These are phyloP conservation scores for Aleiodes testaceus DNA, from an alignment of 2,888 invertebrate species.

Conservation along the genomic window DNA sequence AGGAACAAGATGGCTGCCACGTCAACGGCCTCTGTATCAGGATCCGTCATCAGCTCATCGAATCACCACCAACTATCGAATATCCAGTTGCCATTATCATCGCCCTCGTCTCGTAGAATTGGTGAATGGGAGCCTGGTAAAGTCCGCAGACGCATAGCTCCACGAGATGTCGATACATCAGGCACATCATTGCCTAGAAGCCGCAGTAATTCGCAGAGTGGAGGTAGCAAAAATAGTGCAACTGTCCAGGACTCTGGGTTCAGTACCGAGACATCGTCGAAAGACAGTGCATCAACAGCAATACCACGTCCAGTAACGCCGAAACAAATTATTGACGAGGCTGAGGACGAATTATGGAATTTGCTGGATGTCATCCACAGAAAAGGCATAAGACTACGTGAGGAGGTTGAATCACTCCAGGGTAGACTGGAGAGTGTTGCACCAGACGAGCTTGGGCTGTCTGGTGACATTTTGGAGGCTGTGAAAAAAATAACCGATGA, in stretches of 20 bases:
- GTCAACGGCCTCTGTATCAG: constrained; percentile 70
- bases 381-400: constrained; percentile 81
- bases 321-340: constrained; percentile 73
- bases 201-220: constrained; percentile 79
- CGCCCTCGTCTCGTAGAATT: constrained; percentile 70
- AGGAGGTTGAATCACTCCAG: constrained; percentile 81
- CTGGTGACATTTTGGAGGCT: constrained; percentile 69
- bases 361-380: constrained; percentile 90
- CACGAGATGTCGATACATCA: constrained; percentile 63
- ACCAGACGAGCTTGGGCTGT: constrained; percentile 66
- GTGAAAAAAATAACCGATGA: constrained; percentile 62
- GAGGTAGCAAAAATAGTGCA: constrained; percentile 78
- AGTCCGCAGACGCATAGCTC: constrained; percentile 78
- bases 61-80: constrained; percentile 52
- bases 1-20: constrained; percentile 88
- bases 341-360: constrained; percentile 89
- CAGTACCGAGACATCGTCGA: constrained; percentile 90
- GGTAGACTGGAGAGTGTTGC: constrained; percentile 71
- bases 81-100: constrained; percentile 65
- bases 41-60: constrained; percentile 76
- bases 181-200: constrained; percentile 75
- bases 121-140: constrained; percentile 88
- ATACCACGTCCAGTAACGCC: constrained; percentile 69
- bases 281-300: constrained; percentile 82
- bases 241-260: constrained; percentile 90